phyloP scores from a whole-genome alignment of 1,140 invertebrate species.

The Meloidogyne hapla region DNA sequence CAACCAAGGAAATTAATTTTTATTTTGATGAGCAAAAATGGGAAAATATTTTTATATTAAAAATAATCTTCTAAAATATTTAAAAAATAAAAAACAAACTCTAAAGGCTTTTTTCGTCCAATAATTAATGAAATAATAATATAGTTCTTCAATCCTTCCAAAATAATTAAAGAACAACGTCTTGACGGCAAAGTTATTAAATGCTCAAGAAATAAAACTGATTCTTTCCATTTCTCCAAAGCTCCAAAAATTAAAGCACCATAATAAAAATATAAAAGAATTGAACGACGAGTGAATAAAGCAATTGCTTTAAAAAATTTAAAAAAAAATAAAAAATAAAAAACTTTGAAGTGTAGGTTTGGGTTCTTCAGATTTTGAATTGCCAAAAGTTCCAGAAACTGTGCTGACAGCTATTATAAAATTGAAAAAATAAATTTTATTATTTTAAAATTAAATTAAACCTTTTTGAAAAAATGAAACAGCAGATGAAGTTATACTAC shows the following conservation, averaged over 20 bases:
- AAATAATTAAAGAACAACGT: constrained; percentile 35
- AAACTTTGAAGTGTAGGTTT: constrained; percentile 7
- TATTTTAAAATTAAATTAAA: neutral
- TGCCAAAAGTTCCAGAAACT: constrained; percentile 13
- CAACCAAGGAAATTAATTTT: too few relatives aligned
- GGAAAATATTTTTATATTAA: neutral
- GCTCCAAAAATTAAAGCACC: constrained; percentile 36
- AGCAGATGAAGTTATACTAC: neutral
- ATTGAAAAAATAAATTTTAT: neutral
- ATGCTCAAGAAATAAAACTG: constrained; percentile 33
- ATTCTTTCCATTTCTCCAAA: constrained; percentile 31
- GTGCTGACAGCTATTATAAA: constrained; percentile 15
- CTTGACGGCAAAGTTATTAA: constrained; percentile 34
- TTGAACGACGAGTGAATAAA: constrained; percentile 15
- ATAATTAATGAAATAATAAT: constrained; percentile 36
- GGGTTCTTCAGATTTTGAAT: constrained; percentile 5
- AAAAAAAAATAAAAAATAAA: neutral
- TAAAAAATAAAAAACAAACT: constrained; percentile 9
- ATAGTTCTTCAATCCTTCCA: constrained; percentile 38
- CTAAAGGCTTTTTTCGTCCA: constrained; percentile 29
- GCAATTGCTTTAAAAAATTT: neutral
- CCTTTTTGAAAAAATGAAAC: neutral
- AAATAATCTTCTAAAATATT: neutral
- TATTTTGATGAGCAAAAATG: neutral
- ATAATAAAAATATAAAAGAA: constrained; percentile 39